These are phyloP conservation scores for Bubo bubo DNA, from an alignment of 2,113 vertebrate species.

Conservation along the genomic window DNA sequence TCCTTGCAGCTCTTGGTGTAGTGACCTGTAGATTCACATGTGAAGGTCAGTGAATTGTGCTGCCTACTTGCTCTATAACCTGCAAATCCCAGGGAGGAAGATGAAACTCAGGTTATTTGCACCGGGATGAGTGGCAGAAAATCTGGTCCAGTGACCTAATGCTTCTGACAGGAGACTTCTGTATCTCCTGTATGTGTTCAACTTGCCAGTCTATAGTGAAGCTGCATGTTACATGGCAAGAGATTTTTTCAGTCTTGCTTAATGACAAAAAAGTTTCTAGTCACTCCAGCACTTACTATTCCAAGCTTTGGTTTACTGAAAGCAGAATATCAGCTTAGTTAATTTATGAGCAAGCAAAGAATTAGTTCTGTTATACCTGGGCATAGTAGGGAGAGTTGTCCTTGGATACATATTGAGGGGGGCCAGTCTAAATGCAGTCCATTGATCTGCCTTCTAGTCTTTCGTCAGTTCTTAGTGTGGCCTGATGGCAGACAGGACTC, in stretches of 20 bases:
- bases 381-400: not conserved
- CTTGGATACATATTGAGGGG: too few relatives aligned
- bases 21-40: not conserved
- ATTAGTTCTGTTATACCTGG: not conserved
- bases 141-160: not conserved
- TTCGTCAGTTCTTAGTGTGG: not conserved
- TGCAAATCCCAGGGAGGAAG: not conserved
- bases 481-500: not conserved
- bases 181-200: not conserved
- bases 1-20: not conserved
- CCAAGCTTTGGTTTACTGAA: not conserved
- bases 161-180: not conserved
- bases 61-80: not conserved
- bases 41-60: not conserved
- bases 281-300: not conserved
- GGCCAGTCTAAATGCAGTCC: not conserved
- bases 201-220: not conserved
- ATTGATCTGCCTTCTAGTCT: not conserved
- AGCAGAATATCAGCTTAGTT: not conserved
- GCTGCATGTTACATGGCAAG: not conserved
- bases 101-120: not conserved
- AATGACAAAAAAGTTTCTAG: not conserved
- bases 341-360: not conserved
- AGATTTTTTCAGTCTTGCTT: not conserved
- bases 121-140: not conserved